A percentile compares a stretch with the other conserved stretches of the same genome.
Conservation (phyloP, 2,113 vertebrate species). For the Callorhinus ursinus region DNA sequence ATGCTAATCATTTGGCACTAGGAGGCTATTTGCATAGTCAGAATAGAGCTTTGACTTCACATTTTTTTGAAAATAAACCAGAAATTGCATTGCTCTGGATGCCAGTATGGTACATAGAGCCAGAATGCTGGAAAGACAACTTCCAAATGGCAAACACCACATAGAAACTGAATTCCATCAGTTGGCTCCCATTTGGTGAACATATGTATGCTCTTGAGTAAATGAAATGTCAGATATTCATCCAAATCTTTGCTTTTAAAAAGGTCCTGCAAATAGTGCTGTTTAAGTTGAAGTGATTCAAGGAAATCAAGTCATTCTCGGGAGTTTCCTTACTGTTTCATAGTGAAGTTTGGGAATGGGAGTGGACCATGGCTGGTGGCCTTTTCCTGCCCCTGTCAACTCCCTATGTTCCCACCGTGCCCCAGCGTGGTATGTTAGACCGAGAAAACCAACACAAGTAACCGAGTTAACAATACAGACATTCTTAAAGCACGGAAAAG, state of each 20-base stretch:
- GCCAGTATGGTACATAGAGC: not conserved
- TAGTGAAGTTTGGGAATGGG: not conserved
- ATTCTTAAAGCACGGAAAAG: not conserved
- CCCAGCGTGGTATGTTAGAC: not conserved
- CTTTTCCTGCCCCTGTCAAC: not conserved
- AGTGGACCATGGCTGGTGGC: rapidly evolving
- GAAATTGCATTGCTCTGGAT: slow-evolving; percentile 38
- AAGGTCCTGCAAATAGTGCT: not conserved
- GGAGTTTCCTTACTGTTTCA: not conserved
- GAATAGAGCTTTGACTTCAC: slow-evolving; percentile 46
- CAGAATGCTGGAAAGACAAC: not conserved
- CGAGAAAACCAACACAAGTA: not conserved
- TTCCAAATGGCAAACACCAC: not conserved
- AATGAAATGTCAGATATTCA: not conserved
- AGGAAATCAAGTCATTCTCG: not conserved
- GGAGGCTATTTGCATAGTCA: slow-evolving; percentile 59
- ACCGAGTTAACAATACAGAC: not conserved
- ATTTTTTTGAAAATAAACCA: slow-evolving; percentile 69
- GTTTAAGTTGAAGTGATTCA: not conserved
- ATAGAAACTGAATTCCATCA: not conserved
- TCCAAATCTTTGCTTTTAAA: not conserved
- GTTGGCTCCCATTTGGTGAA: not conserved
- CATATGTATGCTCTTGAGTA: not conserved
- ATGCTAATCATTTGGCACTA: slow-evolving; percentile 71
- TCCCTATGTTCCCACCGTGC: rapidly evolving